Evolutionary conservation across 2,797 vertebrate species (phyloP), one percentile per base, ranked within the genome.

Genomic region (Propithecus perrieri): DNA sequence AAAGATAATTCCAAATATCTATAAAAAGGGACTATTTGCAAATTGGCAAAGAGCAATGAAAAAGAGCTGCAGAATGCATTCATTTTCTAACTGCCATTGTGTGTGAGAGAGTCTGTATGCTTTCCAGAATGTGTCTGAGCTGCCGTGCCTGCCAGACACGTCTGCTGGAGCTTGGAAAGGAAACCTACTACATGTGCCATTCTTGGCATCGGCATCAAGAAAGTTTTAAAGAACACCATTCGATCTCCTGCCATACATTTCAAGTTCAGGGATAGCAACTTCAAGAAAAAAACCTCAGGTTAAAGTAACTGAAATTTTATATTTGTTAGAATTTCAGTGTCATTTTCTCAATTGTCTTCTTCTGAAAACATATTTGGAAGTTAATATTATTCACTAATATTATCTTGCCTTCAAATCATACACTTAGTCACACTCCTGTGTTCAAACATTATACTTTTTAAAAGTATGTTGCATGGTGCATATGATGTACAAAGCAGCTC

Each of bases 31-130:
- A 76, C 46, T 74, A 28, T 81, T 92, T 63, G 55, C 30, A 75
- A 74, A 75, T 83, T 97, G 94, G 87, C 92, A 93, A 53, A 75
- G 55, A 63, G n/a, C 13, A 48, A 71, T 20, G 76, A 83, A n/a
- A 94, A 85, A 38, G 78, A 78, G 33, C 26, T 69, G 22, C 20
- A 35, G 50, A 76, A 59, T 3, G 12, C 30, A 35, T n/a, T 88
- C 48, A 24, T 94, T 89, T 76, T 59, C 50, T 59, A 43, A 61
- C 55, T 33, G 38, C n/a, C 81, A 89, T 48, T 93, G 61, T 85
- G 30, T 85, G 48, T 63, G 18, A 90, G 17, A 74, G 74, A 55
- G 80, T 10, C 4, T 43, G 46, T n/a, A 61, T 3, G 72, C 46
- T 35, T 83, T 79, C 80, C 88, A 92, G 48, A 78, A 30, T 26